A percentile compares a stretch with the other conserved stretches of the same genome.
Conservation (phyloP, 2,113 vertebrate genomes). For the Chloropsis hardwickii region DNA sequence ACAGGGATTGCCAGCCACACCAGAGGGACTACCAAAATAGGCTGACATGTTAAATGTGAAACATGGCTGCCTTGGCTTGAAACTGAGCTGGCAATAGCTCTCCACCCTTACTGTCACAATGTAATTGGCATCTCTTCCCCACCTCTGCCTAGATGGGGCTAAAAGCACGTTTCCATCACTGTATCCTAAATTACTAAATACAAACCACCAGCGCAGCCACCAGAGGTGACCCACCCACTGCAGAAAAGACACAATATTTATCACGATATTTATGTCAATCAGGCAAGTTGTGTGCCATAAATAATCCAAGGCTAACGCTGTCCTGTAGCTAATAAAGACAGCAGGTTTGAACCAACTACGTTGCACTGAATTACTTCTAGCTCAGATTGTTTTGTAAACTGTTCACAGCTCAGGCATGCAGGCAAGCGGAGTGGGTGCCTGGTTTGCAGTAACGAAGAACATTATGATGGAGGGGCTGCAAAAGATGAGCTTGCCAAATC, state of each 20-base stretch:
- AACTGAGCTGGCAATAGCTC: background rate
- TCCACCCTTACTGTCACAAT: fast-evolving
- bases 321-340: background rate
- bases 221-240: background rate
- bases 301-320: background rate
- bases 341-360: background rate
- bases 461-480: background rate
- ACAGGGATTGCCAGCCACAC: background rate
- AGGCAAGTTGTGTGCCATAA: fast-evolving
- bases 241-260: background rate
- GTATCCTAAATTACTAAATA: background rate
- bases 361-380: background rate
- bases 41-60: background rate
- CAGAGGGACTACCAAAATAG: background rate
- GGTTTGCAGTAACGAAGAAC: background rate
- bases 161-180: background rate
- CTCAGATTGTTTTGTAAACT: background rate
- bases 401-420: background rate
- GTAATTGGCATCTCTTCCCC: background rate
- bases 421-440: fast-evolving
- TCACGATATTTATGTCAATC: background rate
- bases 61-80: background rate
- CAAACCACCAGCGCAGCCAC: background rate
- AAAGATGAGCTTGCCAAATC: background rate
- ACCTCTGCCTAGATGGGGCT: background rate